Evolutionary conservation across 2,797 vertebrate species (phyloP).

Genomic region (Acrossocheilus fasciatus): DNA sequence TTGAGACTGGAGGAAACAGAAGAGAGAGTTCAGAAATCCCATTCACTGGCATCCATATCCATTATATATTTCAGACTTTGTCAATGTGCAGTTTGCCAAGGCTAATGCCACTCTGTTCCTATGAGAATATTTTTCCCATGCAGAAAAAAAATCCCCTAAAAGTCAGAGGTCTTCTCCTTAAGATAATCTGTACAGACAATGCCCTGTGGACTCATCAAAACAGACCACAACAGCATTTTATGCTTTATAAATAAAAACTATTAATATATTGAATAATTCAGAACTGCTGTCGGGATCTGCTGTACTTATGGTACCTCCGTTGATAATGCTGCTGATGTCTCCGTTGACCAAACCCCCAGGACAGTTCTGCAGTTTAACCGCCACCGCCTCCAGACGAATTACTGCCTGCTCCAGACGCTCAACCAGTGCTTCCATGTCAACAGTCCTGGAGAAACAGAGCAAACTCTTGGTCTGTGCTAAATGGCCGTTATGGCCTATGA

Average conservation of each 20-base stretch:
- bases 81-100: not conserved
- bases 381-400: conserved; percentile 86
- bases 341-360: conserved; percentile 75
- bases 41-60: not conserved
- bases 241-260: conserved; percentile 22
- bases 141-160: conserved; percentile 34
- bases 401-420: conserved; percentile 92
- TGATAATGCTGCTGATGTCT: conserved; percentile 84
- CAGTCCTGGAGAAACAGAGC: conserved; percentile 57
- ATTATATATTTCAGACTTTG: not conserved
- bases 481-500: not conserved
- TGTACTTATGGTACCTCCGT: conserved; percentile 85
- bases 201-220: conserved; percentile 20
- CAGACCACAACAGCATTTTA: not conserved
- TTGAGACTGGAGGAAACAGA: not conserved
- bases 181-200: conserved; percentile 3
- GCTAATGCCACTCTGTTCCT: conserved; percentile 14
- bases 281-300: not conserved
- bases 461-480: not conserved
- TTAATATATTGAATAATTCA: not conserved
- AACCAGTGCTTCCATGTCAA: conserved; percentile 83
- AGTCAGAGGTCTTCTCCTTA: conserved; percentile 13
- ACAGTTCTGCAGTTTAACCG: conserved; percentile 73
- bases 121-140: conserved; percentile 37
- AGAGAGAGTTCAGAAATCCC: not conserved